Base-by-base conservation (phyloP, 2,797 vertebrate species). In the Leuciscus waleckii region DNA sequence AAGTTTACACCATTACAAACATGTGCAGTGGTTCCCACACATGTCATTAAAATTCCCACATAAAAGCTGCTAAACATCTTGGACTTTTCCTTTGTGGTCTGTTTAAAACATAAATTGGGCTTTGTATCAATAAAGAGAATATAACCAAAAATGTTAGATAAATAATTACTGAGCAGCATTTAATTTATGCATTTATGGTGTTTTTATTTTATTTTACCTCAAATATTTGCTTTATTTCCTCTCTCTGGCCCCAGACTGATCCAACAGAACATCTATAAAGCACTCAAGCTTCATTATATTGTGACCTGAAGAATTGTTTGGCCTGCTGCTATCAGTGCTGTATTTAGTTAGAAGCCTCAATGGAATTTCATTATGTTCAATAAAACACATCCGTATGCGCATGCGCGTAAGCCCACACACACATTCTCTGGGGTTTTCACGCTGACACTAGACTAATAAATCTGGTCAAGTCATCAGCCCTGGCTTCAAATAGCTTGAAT, bases 401-500 rank as follows among this genome's bases (percentile, higher is more conserved):
- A 51, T 37, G 39, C 51, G 16, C 26, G 37, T n/a, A 46, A 37
- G 16, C 61, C 46, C 29, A 14, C 63, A 71, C 67, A 70, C 37
- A 56, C 49, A 37, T 75, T 43, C 54, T 71, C 37, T 70, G 32
- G 35, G 63, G 39, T 58, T 85, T 81, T 80, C 32, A 75, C 58
- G 46, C 70, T 82, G 85, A 90, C 78, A 74, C 65, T 67, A 86
- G 80, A 87, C 76, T 84, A 56, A 85, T 43, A 74, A 43, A 69
- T 61, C 51, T 61, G 63, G 65, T 76, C 14, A 83, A 76, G 73
- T 84, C 63, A 84, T 84, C 65, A 79, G 86, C 79, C 35, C 89
- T 92, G 92, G 90, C 91, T 90, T 92, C 89, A 87, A 82, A 90
- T 89, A 88, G 88, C 5, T 81, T 91, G 88, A 87, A 88, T 63